phyloP scores from a whole-genome alignment of 2,113 vertebrate genomes.

The Varanus salvator region DNA sequence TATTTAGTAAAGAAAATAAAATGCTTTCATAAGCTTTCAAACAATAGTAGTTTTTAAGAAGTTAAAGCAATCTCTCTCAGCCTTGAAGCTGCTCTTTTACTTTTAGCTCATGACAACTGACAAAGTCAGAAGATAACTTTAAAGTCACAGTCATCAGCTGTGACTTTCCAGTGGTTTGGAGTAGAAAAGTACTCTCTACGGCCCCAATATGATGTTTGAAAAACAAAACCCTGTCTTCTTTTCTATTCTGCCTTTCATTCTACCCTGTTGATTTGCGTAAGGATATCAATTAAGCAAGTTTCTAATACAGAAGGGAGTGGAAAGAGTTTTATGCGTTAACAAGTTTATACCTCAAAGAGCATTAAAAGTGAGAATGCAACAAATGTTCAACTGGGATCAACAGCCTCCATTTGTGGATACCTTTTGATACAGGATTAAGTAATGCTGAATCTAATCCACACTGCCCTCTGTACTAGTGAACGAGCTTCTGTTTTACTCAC shows the following conservation, averaged over 20 bases:
- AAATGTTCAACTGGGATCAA: slow-evolving; percentile 51
- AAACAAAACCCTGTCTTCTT: neutral
- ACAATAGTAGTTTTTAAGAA: neutral
- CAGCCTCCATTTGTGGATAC: neutral
- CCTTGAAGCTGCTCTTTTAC: neutral
- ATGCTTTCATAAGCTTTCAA: neutral
- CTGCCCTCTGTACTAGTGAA: neutral
- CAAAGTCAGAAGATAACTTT: neutral
- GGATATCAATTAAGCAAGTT: slow-evolving; percentile 17
- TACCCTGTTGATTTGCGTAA: slow-evolving; percentile 30
- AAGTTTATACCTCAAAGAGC: slow-evolving; percentile 53
- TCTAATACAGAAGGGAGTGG: slow-evolving; percentile 58
- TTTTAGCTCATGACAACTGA: neutral
- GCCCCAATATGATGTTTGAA: neutral
- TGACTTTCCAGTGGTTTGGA: neutral
- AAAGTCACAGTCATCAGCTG: neutral
- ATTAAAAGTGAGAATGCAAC: slow-evolving; percentile 49
- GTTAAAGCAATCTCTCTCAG: neutral
- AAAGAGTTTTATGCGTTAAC: slow-evolving; percentile 58
- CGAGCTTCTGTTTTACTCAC: neutral
- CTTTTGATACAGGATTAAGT: slow-evolving; percentile 17
- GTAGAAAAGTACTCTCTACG: neutral
- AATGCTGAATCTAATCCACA: neutral
- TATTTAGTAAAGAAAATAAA: neutral
- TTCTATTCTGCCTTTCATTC: slow-evolving; percentile 12